Base-by-base conservation (phyloP, 2,113 vertebrate genomes). In the Carlito syrichta region DNA sequence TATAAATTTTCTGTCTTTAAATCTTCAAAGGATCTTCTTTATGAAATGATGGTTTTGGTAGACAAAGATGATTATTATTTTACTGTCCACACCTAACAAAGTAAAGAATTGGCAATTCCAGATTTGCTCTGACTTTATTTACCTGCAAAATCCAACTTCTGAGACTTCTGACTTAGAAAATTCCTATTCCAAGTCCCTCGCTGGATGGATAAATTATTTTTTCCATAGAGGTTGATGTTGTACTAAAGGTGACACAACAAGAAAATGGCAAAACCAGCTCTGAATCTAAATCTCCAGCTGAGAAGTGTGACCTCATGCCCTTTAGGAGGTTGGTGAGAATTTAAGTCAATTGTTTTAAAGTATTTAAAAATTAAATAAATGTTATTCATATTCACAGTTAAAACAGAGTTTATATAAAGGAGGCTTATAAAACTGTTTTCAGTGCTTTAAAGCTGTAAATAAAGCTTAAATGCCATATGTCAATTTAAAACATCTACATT, bases 61-160 rank as follows among this genome's bases (percentile, higher is more conserved):
- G n/a, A n/a, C n/a, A n/a, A n/a, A n/a, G 22, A 69, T 38, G 22
- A 92, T 27, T 32, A 60, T 87, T 66, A 43, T 79, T 87, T 95
- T 48, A 89, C 25, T 43, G 69, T 78, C 11, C 50, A 96, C n/a
- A 62, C 1, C 35, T 93, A 92, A 95, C 23, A 63, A 63, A 48
- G 66, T 56, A 89, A 89, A 66, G 91, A 43, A 23, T 4, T 73
- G 13, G 3, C 82, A 89, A 78, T 86, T 74, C 20, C 22, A 73
- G 35, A 38, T 79, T 94, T 97, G 50, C 23, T 77, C 22, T 88
- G 20, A 56, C 73, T 77, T 82, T 82, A 69, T 3, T 11, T 62
- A 91, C 43, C 8, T 91, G 6, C 79, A 32, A 97, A 91, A 94
- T 40, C 40, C 25, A 74, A 94, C 86, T 89, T 91, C 56, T 76